Conservation (phyloP, 2,888 invertebrate species). For the Exephanes ischioxanthus region DNA sequence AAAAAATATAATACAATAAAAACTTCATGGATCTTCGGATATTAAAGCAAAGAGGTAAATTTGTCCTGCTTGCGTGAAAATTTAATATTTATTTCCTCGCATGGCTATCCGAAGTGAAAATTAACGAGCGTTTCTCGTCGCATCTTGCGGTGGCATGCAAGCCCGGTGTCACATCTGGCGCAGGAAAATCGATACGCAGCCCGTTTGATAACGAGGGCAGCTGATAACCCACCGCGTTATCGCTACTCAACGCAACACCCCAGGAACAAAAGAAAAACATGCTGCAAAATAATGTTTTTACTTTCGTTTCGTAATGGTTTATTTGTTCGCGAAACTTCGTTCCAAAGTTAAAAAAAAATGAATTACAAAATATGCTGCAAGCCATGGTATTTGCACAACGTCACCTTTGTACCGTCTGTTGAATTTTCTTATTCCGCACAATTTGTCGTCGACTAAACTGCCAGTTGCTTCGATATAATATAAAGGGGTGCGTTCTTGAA, state of each 20-base stretch:
- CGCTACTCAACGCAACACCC: neutral
- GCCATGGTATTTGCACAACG: neutral
- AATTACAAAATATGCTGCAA: slow-evolving; percentile 2
- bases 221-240: slow-evolving; percentile 44
- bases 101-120: neutral
- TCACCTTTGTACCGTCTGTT: neutral
- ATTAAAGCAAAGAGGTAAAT: neutral
- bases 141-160: slow-evolving; percentile 17
- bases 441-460: neutral
- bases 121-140: neutral
- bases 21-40: neutral
- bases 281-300: neutral
- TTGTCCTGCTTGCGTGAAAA: slow-evolving; percentile 2
- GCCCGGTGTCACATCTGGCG: slow-evolving; percentile 40
- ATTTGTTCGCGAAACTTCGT: neutral
- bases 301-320: neutral
- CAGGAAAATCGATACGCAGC: slow-evolving; percentile 37
- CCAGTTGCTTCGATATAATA: neutral
- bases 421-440: neutral
- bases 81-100: slow-evolving; percentile 24
- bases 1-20: neutral
- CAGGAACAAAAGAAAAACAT: neutral
- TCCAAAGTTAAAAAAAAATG: neutral
- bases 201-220: slow-evolving; percentile 37
- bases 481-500: neutral